phyloP scores from a whole-genome alignment of 64 coral and sea anemone species.

The Montipora sp. region DNA sequence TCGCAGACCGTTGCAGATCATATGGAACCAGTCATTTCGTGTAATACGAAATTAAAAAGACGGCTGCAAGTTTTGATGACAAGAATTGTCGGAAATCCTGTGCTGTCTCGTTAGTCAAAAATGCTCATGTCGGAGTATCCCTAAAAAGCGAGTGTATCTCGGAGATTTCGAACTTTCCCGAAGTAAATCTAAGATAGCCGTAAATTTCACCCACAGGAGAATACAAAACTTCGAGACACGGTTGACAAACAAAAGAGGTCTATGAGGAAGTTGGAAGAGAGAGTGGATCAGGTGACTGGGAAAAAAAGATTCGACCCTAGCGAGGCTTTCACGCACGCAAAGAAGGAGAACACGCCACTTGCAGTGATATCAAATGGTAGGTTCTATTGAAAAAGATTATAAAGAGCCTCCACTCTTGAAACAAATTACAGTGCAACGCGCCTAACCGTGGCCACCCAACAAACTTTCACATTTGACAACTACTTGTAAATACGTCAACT shows the following conservation, averaged over 20 bases:
- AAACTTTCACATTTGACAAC: too few species aligned
- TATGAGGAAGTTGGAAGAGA: conserved; percentile 57
- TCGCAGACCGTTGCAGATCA: too few species aligned
- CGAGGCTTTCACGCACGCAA: conserved; percentile 55
- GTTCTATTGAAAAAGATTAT: neutral
- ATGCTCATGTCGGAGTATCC: neutral
- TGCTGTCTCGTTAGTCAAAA: neutral
- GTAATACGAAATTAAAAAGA: neutral
- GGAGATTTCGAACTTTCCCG: neutral
- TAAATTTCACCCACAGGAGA: conserved; percentile 39
- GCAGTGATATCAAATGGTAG: conserved; percentile 35
- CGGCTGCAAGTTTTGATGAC: too few species aligned
- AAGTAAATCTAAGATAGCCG: neutral
- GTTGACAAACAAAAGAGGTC: conserved; percentile 61
- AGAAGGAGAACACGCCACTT: conserved; percentile 55
- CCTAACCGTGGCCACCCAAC: too few species aligned
- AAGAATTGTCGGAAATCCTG: too few species aligned
- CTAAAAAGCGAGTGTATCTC: neutral
- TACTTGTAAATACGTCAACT: too few species aligned
- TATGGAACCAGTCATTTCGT: neutral
- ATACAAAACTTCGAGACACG: conserved; percentile 59
- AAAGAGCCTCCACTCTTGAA: too few species aligned
- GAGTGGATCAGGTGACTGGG: neutral
- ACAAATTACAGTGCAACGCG: too few species aligned
- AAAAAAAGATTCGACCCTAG: conserved; percentile 64